These are phyloP conservation scores for Tachysurus fulvidraco DNA, from an alignment of 2,113 vertebrate genomes.

Conservation along the genomic window DNA sequence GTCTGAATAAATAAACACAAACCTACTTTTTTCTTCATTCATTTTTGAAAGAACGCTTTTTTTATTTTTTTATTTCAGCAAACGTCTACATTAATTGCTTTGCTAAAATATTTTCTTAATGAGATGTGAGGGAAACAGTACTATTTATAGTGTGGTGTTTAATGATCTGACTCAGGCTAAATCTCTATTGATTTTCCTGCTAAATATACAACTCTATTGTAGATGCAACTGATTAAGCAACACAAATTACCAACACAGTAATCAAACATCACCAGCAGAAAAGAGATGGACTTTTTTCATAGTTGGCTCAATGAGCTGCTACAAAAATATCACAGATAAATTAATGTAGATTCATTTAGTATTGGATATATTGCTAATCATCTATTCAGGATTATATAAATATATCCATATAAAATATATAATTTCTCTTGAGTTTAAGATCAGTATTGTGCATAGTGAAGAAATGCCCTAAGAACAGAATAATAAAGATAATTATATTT, in stretches of 20 bases:
- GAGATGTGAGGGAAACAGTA: slow-evolving; percentile 61
- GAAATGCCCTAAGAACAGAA: neutral
- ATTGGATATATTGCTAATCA: neutral
- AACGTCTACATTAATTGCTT: slow-evolving; percentile 63
- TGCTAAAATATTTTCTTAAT: slow-evolving; percentile 66
- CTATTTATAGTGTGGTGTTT: slow-evolving; percentile 69
- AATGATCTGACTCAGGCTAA: slow-evolving; percentile 70
- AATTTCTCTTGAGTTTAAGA: neutral
- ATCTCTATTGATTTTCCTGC: slow-evolving; percentile 73
- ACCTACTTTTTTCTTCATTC: neutral
- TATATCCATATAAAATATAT: neutral
- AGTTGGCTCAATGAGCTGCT: neutral
- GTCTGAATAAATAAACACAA: slow-evolving; percentile 33
- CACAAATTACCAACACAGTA: slow-evolving; percentile 51
- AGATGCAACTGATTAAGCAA: slow-evolving; percentile 71
- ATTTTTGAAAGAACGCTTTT: slow-evolving; percentile 23
- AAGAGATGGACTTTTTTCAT: neutral
- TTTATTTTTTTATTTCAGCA: slow-evolving; percentile 29
- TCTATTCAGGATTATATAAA: neutral
- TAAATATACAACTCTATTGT: slow-evolving; percentile 78
- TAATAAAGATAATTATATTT: neutral
- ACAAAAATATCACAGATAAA: neutral
- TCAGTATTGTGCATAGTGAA: neutral
- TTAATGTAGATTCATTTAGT: neutral
- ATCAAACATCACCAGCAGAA: neutral